A percentile compares a stretch with the other conserved stretches of the same genome.
phyloP scores from a whole-genome alignment of 2,797 vertebrate species.

The Halcyon chelicuti region DNA sequence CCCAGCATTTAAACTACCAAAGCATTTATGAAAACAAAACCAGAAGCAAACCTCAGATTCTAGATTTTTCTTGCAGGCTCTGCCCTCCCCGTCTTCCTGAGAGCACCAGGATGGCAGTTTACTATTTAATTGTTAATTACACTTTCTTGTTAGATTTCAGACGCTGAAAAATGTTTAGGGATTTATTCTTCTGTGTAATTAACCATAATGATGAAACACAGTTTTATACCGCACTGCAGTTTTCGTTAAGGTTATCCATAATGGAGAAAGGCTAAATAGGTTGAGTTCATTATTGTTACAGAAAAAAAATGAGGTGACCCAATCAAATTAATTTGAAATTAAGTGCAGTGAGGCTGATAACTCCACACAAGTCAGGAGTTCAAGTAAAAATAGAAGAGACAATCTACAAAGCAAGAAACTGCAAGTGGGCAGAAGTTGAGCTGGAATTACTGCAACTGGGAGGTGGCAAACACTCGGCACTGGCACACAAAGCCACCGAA shows the following conservation, averaged over 20 bases:
- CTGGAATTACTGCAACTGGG: background rate
- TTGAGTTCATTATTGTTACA: conserved; percentile 66
- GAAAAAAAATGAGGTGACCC: conserved; percentile 50
- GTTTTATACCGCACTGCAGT: conserved; percentile 34
- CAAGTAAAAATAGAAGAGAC: conserved; percentile 41
- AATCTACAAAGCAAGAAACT: conserved; percentile 38
- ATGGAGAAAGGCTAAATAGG: conserved; percentile 68
- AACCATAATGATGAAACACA: conserved; percentile 50
- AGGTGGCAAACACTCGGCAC: background rate
- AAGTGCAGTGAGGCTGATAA: conserved; percentile 67
- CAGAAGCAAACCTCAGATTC: background rate
- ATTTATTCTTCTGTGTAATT: conserved; percentile 70
- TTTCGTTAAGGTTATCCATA: conserved; percentile 64
- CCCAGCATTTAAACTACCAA: background rate
- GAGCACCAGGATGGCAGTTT: conserved; percentile 1
- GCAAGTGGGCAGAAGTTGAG: background rate
- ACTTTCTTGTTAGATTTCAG: conserved; percentile 53
- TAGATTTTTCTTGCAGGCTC: background rate
- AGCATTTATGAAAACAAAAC: background rate
- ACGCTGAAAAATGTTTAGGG: conserved; percentile 46
- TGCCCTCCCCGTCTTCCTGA: background rate
- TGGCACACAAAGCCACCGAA: background rate
- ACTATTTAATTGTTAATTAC: conserved; percentile 54
- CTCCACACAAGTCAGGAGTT: conserved; percentile 60
- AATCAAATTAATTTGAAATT: conserved; percentile 71